Evolutionary conservation across 2,888 invertebrate species (phyloP), one percentile per base, ranked within the genome.

Genomic region (Incurvaria masculella): DNA sequence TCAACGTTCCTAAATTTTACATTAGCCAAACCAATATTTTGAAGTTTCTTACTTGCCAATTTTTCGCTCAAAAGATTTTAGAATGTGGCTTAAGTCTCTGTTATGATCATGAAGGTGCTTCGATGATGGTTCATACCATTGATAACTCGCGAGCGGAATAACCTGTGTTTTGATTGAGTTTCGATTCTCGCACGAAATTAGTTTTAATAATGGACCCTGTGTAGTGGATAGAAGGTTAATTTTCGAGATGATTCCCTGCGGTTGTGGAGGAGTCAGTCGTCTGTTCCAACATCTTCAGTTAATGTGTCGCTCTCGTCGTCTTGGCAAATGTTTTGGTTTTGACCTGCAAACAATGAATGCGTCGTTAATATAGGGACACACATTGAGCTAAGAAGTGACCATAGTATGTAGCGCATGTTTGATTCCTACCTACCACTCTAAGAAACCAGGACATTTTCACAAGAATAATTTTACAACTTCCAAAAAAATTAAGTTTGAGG

Each of bases 291-390:
- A 63, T 76, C 78, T 65, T 78, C 78, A 66, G 66, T 68, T 66
- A 78, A 76, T 61, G 72, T 76, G 62, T 75, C 74, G 69, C 75
- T 70, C 73, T 75, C 72, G 71, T 63, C 71, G 64, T 78, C 78
- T 71, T 75, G 74, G 72, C 75, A 76, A 75, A 75, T 78, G 76
- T 76, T 78, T 41, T 41, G 41, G 41, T 41, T 41, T 78, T 78
- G 76, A 78, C 78, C 78, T 78, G 63, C 4, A 48, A 46, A 21
- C 2, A n/a, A n/a, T n/a, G n/a, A n/a, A n/a, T n/a, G n/a, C n/a
- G n/a, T n/a, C n/a, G n/a, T n/a, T n/a, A n/a, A n/a, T n/a, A n/a
- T n/a, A n/a, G n/a, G n/a, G n/a, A n/a, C n/a, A n/a, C n/a, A n/a
- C n/a, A n/a, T n/a, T n/a, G n/a, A n/a, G n/a, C n/a, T n/a, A n/a